Evolutionary conservation across 2,797 vertebrate species (phyloP).

Genomic region (Syncerus caffer): DNA sequence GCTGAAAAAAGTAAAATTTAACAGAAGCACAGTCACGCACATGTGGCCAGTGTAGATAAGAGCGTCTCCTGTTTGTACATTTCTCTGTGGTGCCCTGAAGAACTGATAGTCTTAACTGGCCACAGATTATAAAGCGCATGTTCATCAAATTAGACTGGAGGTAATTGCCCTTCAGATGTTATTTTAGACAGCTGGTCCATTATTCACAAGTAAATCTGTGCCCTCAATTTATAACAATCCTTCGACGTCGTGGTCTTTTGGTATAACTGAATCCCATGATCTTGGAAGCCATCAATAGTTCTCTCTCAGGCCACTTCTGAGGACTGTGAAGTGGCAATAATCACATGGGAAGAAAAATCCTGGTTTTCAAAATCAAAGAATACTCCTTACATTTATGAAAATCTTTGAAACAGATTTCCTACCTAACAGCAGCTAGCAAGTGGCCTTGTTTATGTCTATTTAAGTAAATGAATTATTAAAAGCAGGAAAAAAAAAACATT

Average conservation of each 20-base stretch:
- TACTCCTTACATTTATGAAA: neutral
- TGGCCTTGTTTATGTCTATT: neutral
- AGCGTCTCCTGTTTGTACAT: neutral
- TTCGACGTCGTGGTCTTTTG: neutral
- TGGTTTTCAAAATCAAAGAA: constrained; percentile 12
- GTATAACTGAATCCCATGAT: neutral
- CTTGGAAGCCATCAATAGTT: neutral
- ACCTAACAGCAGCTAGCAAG: neutral
- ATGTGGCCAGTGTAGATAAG: neutral
- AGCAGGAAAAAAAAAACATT: neutral
- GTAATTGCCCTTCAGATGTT: neutral
- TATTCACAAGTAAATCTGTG: constrained; percentile 1
- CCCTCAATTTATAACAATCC: neutral
- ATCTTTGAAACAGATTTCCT: neutral
- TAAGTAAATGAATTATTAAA: constrained; percentile 27
- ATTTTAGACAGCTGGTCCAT: neutral
- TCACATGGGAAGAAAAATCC: neutral
- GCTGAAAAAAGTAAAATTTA: neutral
- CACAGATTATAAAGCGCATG: neutral
- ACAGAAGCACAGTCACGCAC: neutral
- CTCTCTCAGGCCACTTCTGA: neutral
- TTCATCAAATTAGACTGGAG: neutral
- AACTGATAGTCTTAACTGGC: neutral
- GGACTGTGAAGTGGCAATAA: neutral
- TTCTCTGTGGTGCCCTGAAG: neutral